These are phyloP conservation scores for Noctua comes DNA, from an alignment of 2,888 invertebrate species.

Conservation along the genomic window DNA sequence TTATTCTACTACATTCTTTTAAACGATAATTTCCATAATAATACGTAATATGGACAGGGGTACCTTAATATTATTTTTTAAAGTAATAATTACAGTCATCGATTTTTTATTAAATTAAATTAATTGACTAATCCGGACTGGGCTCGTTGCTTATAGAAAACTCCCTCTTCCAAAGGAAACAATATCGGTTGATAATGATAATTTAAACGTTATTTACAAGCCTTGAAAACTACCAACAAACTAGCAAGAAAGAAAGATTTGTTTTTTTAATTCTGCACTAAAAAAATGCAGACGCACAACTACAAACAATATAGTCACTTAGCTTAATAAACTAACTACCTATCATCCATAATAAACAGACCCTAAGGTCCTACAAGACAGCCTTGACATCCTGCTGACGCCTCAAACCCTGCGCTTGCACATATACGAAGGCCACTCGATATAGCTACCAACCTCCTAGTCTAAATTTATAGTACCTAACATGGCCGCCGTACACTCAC, in stretches of 20 bases:
- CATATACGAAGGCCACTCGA: constrained; percentile 35
- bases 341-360: not conserved
- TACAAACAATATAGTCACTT: not conserved
- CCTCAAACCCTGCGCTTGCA: constrained; percentile 38
- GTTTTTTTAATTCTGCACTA: not conserved
- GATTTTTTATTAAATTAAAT: not conserved
- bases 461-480: constrained; percentile 28
- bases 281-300: not conserved
- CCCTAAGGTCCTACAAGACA: not conserved
- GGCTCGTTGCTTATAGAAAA: not conserved
- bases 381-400: constrained; percentile 47
- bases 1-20: not conserved
- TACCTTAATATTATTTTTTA: not conserved
- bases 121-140: not conserved
- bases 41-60: not conserved
- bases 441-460: constrained; percentile 39
- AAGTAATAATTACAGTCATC: not conserved
- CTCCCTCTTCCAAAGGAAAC: not conserved
- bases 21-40: not conserved
- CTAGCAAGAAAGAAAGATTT: not conserved
- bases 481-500: constrained; percentile 16
- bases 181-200: not conserved
- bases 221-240: not conserved
- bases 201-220: not conserved
- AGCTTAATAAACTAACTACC: not conserved